phyloP scores from a whole-genome alignment of 2,113 vertebrate species.

The Epinephelus moara region DNA sequence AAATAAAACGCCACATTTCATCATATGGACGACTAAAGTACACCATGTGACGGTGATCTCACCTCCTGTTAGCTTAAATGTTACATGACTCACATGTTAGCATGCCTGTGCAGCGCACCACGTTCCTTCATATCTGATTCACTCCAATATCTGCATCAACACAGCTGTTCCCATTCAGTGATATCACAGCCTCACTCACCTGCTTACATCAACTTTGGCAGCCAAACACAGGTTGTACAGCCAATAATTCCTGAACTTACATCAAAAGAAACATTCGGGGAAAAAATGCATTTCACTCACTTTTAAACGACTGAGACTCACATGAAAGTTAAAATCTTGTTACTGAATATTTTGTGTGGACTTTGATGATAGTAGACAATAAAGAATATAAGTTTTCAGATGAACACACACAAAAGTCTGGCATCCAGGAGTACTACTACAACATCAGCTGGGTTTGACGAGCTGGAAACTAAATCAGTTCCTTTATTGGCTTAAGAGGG shows the following conservation, averaged over 20 bases:
- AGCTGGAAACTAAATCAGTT: constrained; percentile 53
- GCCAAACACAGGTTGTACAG: background rate
- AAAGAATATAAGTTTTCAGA: constrained; percentile 11
- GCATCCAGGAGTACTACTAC: background rate
- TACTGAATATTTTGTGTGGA: background rate
- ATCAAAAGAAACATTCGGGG: constrained; percentile 29
- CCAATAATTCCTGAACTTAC: constrained; percentile 45
- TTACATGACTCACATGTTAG: constrained; percentile 38
- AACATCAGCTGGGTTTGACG: constrained; percentile 29
- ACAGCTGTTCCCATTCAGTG: constrained; percentile 49
- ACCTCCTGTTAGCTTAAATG: constrained; percentile 5
- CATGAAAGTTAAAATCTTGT: background rate
- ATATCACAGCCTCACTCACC: constrained; percentile 49
- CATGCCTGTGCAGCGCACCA: constrained; percentile 52
- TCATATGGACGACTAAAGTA: constrained; percentile 24
- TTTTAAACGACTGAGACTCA: constrained; percentile 5
- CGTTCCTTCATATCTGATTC: constrained; percentile 49
- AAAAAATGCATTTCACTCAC: background rate
- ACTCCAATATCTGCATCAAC: constrained; percentile 36
- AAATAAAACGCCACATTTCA: constrained; percentile 11
- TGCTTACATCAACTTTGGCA: constrained; percentile 61
- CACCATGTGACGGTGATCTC: constrained; percentile 53
- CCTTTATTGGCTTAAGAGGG: constrained; percentile 45
- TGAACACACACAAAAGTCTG: background rate
- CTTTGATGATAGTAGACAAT: background rate